Percentiles rank a stretch among this genome's conserved stretches.
These are phyloP conservation scores for Paradoxurus hermaphroditus DNA, from an alignment of 2,113 vertebrate species.

Conservation along the genomic window DNA sequence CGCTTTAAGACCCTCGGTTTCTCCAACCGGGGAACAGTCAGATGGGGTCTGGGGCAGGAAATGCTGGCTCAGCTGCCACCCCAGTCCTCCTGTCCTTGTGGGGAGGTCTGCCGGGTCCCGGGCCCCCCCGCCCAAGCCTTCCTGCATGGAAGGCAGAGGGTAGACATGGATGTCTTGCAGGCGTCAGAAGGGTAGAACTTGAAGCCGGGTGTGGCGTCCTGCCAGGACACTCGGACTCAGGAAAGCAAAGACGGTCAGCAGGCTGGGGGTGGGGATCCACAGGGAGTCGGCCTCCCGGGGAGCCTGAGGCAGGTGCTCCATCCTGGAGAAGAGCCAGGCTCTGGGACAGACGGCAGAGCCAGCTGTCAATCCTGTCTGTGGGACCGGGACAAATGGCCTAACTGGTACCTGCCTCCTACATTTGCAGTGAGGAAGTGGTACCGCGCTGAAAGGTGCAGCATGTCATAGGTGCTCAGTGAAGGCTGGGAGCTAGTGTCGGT, in stretches of 20 bases:
- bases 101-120: neutral
- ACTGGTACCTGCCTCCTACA: neutral
- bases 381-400: neutral
- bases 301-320: neutral
- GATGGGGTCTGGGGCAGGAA: neutral
- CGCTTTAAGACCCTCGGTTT: neutral
- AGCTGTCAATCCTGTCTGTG: neutral
- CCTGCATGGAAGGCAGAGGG: neutral
- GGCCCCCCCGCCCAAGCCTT: no score
- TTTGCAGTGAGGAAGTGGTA: neutral
- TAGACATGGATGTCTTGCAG: neutral
- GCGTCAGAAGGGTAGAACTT: neutral
- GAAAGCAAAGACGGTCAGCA: neutral
- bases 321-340: neutral
- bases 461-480: rapidly evolving
- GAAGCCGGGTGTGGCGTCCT: neutral
- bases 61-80: neutral
- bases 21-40: neutral
- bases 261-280: no score
- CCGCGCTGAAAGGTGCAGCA: rapidly evolving
- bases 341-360: neutral
- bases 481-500: rapidly evolving
- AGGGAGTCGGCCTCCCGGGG: neutral
- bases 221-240: neutral
- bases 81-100: neutral